Evolutionary conservation across 1,140 invertebrate genomes (phyloP).

Genomic region (Bombus breviceps): DNA sequence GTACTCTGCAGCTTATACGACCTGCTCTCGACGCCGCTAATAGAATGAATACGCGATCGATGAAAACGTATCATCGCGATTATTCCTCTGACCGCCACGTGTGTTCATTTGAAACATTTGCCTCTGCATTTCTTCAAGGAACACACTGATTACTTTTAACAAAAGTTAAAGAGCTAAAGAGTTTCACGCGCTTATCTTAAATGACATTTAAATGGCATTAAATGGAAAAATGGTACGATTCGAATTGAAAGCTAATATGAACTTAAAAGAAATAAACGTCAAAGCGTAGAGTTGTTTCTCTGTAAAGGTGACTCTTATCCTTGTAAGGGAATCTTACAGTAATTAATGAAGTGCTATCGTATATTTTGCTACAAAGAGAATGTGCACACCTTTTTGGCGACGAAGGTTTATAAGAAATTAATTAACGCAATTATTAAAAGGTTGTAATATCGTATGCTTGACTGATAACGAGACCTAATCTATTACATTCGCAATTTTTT

Average conservation of each 20-base stretch:
- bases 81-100: neutral
- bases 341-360: neutral
- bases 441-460: neutral
- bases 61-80: neutral
- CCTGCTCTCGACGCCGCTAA: neutral
- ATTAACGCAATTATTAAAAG: neutral
- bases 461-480: neutral
- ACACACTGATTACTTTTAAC: too few relatives aligned
- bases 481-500: neutral
- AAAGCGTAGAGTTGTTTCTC: neutral
- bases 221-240: too few relatives aligned
- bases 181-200: too few relatives aligned
- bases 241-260: neutral
- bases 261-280: neutral
- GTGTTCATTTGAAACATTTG: neutral
- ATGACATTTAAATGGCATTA: too few relatives aligned
- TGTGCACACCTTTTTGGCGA: too few relatives aligned
- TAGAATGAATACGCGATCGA: slow-evolving; percentile 10
- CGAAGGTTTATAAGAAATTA: neutral
- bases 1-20: neutral
- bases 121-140: too few relatives aligned
- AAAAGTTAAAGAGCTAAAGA: too few relatives aligned
- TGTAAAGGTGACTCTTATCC: neutral
- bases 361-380: neutral
- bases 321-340: neutral